Evolutionary conservation across 2,888 invertebrate species (phyloP), one percentile per base, ranked within the genome.

Genomic region (Nowickia ferox): DNA sequence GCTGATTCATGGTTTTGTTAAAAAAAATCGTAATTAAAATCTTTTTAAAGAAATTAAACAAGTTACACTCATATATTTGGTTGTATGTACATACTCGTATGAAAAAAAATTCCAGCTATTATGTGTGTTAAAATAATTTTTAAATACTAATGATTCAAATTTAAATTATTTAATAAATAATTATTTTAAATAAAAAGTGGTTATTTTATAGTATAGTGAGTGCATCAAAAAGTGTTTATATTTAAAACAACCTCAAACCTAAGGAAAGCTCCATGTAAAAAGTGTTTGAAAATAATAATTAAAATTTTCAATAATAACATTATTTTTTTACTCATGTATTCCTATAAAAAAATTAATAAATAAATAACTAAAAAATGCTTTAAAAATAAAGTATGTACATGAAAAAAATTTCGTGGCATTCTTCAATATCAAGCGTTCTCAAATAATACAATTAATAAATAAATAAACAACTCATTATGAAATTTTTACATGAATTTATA

Each of bases 401-500:
- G 11, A 55, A 13, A 30, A 57, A 30, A 57, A 30, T 13, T 57
- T 13, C 1, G 22, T 13, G 10, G 9, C 15, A 15, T 30, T 53
- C 19, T 53, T 53, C 4, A 5, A 42, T 11, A 44, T 15, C 15
- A 15, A 9, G 68, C 66, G 66, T 40, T 46, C 53, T n/a, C 40
- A 77, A 38, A 68, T 42, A 30, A 65, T 30, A 22, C 11, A 19
- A 40, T 17, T 8, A 51, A 63, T 46, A 46, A 42, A 19, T 22
- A 65, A 4, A 57, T 13, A 61, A 61, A 59, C 38, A 87, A 88
- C 88, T 84, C 89, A 92, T 89, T 90, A 93, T 93, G 93, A 92
- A 92, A 90, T 90, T 92, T 87, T 89, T 93, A 83, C 91, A 93
- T 88, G 93, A 92, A 88, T 92, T 92, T 88, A 91, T 93, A 88